These are phyloP conservation scores for Alosa alosa DNA, from an alignment of 2,113 vertebrate species.

Conservation along the genomic window DNA sequence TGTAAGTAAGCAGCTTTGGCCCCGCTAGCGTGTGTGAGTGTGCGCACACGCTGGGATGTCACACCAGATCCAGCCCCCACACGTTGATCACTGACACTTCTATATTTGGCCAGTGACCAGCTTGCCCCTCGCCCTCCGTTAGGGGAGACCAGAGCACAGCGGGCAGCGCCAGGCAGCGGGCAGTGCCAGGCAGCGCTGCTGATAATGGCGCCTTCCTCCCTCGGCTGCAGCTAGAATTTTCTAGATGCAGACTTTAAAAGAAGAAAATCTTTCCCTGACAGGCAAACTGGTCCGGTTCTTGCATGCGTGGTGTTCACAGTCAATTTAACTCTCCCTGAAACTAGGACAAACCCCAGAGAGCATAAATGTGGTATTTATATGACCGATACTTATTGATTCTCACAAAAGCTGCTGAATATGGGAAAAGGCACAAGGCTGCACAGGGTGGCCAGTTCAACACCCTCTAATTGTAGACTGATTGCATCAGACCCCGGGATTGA, in stretches of 20 bases:
- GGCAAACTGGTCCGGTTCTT: neutral
- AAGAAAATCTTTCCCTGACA: neutral
- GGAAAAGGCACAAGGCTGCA: neutral
- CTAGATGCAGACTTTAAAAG: neutral
- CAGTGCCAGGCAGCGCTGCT: neutral
- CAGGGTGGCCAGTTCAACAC: neutral
- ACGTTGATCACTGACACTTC: constrained; percentile 22
- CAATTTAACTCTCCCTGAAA: neutral
- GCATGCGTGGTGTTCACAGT: neutral
- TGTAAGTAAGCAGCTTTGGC: constrained; percentile 18
- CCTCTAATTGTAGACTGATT: neutral
- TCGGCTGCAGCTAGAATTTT: neutral
- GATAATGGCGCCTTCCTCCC: neutral
- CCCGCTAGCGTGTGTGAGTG: neutral
- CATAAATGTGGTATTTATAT: neutral
- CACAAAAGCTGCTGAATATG: neutral
- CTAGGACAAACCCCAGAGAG: neutral
- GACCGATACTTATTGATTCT: neutral
- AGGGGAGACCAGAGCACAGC: too few species aligned
- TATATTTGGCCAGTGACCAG: constrained; percentile 30
- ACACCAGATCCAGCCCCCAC: neutral
- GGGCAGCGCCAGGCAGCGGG: too few species aligned
- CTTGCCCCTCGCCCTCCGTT: neutral
- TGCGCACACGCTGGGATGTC: neutral
- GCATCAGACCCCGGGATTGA: neutral